A percentile compares a stretch with the other conserved stretches of the same genome.
Evolutionary conservation across 1,140 invertebrate species (phyloP).

Genomic region (Brachionus sp.): DNA sequence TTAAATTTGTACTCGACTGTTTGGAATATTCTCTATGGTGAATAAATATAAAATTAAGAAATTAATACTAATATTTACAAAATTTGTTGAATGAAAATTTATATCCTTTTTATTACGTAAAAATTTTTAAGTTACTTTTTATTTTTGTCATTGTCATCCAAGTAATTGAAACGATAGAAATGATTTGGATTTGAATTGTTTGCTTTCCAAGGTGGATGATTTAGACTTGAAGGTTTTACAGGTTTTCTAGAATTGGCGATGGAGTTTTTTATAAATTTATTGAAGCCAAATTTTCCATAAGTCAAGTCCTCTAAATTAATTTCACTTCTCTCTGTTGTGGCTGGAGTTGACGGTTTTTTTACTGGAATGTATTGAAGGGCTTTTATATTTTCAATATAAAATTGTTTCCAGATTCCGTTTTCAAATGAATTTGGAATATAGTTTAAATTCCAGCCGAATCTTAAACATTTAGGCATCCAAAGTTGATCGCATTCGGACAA

Average conservation of each 20-base stretch:
- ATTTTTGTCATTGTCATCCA: constrained; percentile 10
- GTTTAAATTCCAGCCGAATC: constrained; percentile 56
- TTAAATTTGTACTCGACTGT: background rate
- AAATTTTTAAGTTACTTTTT: background rate
- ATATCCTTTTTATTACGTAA: background rate
- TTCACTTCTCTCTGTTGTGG: constrained; percentile 16
- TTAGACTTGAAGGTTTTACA: background rate
- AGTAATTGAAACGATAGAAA: constrained; percentile 40
- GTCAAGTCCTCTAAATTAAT: constrained; percentile 31
- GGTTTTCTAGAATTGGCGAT: background rate
- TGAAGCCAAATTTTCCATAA: constrained; percentile 40
- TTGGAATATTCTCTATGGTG: background rate
- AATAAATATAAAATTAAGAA: background rate
- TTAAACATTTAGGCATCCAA: constrained; percentile 59
- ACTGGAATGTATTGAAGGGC: constrained; percentile 31
- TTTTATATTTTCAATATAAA: constrained; percentile 57
- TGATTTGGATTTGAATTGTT: constrained; percentile 43
- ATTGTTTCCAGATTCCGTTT: constrained; percentile 57
- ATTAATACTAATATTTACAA: too few species aligned
- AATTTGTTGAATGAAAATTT: background rate
- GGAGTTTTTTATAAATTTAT: constrained; percentile 28
- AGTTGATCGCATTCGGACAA: constrained; percentile 52
- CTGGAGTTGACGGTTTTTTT: background rate
- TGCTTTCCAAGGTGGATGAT: constrained; percentile 42
- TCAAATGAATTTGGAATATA: constrained; percentile 57